These are phyloP conservation scores for Thelaira solivaga DNA, from an alignment of 2,888 invertebrate genomes.

Conservation along the genomic window DNA sequence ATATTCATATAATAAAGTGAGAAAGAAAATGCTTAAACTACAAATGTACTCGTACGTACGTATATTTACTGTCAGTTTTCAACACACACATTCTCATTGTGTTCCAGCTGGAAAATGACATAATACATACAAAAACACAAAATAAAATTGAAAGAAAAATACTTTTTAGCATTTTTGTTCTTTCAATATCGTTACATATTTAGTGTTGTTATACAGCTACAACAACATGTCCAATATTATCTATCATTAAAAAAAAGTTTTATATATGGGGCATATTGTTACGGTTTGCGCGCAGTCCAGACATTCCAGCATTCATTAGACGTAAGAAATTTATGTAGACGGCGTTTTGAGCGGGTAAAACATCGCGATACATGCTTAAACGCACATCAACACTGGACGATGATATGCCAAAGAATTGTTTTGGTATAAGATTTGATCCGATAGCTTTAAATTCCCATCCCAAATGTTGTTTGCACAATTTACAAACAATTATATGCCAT, in stretches of 20 bases:
- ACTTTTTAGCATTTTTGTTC: neutral
- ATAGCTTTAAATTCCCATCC: slow-evolving; percentile 89
- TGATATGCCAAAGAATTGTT: slow-evolving; percentile 85
- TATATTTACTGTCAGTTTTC: no score
- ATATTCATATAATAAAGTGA: no score
- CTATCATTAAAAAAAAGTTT: slow-evolving; percentile 67
- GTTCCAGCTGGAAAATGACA: no score
- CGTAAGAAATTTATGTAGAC: slow-evolving; percentile 70
- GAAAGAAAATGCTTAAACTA: no score
- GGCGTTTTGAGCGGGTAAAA: slow-evolving; percentile 64
- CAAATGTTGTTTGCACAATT: slow-evolving; percentile 82
- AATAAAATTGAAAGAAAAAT: neutral
- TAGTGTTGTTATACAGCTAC: no score
- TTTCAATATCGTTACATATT: no score
- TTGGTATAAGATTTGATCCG: slow-evolving; percentile 80
- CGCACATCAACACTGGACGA: slow-evolving; percentile 79
- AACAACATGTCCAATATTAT: slow-evolving; percentile 62
- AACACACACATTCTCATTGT: no score
- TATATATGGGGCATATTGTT: slow-evolving; percentile 62
- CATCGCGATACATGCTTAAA: slow-evolving; percentile 55
- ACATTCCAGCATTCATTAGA: slow-evolving; percentile 65
- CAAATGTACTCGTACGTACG: no score
- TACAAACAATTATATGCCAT: slow-evolving; percentile 87
- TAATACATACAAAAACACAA: no score
- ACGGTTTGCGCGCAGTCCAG: slow-evolving; percentile 63